Evolutionary conservation across 2,113 vertebrate genomes (phyloP).

Genomic region (Antennarius striatus): DNA sequence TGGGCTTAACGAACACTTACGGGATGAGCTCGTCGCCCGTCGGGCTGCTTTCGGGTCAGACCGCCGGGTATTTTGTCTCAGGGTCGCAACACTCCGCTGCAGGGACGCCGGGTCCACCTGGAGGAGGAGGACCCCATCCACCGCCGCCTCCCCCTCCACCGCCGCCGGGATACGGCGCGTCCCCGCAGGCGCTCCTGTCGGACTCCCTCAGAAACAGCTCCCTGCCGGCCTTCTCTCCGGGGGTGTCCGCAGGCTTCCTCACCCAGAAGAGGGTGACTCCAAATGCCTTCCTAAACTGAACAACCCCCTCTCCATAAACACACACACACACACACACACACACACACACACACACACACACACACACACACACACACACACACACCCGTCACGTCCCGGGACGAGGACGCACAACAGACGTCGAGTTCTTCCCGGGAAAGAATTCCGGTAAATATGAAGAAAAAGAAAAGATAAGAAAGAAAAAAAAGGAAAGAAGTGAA

Average conservation of each 20-base stretch:
- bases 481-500: constrained; percentile 9
- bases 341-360: too few relatives aligned
- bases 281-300: constrained; percentile 80
- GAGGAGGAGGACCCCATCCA: constrained; percentile 48
- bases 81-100: constrained; percentile 64
- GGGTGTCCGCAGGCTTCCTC: constrained; percentile 71
- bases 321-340: too few relatives aligned
- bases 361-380: too few relatives aligned
- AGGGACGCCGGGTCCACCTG: constrained; percentile 27
- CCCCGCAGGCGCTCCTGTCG: constrained; percentile 70
- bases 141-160: constrained; percentile 53
- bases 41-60: constrained; percentile 77
- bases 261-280: constrained; percentile 77
- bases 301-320: neutral
- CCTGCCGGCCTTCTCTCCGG: constrained; percentile 71
- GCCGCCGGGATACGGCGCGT: constrained; percentile 62
- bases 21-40: constrained; percentile 78
- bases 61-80: constrained; percentile 77
- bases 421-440: neutral
- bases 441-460: neutral
- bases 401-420: neutral
- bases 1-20: constrained; percentile 75
- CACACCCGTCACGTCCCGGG: neutral
- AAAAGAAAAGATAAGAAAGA: too few relatives aligned
- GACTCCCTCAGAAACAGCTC: constrained; percentile 77